Evolutionary conservation across 2,113 vertebrate genomes (phyloP), one percentile per base, ranked within the genome.

Genomic region (Steatornis caripensis): DNA sequence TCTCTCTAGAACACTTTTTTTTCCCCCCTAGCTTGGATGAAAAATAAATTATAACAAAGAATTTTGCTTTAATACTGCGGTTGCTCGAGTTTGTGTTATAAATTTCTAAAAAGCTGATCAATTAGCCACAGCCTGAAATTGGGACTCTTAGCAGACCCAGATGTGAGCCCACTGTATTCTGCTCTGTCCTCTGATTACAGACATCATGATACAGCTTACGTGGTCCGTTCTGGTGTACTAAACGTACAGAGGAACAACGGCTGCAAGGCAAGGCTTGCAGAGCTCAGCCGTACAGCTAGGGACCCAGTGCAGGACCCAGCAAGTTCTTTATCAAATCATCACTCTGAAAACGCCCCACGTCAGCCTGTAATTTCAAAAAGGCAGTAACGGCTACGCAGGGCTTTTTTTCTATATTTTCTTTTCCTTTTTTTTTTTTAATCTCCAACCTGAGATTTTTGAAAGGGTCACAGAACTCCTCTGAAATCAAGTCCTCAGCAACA

Each of bases 131-230:
- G 80, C 29, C 64, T 66, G 66, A 88, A 94, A 89, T 1, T 7
- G 20, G 43, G 65, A 79, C 43, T 43, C 20, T 68, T 15, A 29
- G n/a, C 54, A 78, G 30, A 26, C 13, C 16, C 54, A 69, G 18
- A 60, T 15, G 21, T 18, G 22, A 95, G 64, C 32, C 19, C 30
- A 18, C 29, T 12, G 18, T 34, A 8, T 41, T 66, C 27, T 37
- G 13, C 34, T 45, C 57, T 69, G 26, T 12, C 8, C 60, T 78
- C 64, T 69, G 68, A 64, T 48, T 37, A 34, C 61, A 83, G 29
- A 79, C 26, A 58, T 6, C 18, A 3, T 0, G 27, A 23, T 2
- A 4, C 0, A 55, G 29, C 37, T 82, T 36, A 29, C 11, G 12
- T 1, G 8, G 27, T 12, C 58, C 7, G 1, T n/a, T 43, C 66